Base-by-base conservation (phyloP, 53 echinoderm and acorn worm genomes). In the Pentamera pediparva region DNA sequence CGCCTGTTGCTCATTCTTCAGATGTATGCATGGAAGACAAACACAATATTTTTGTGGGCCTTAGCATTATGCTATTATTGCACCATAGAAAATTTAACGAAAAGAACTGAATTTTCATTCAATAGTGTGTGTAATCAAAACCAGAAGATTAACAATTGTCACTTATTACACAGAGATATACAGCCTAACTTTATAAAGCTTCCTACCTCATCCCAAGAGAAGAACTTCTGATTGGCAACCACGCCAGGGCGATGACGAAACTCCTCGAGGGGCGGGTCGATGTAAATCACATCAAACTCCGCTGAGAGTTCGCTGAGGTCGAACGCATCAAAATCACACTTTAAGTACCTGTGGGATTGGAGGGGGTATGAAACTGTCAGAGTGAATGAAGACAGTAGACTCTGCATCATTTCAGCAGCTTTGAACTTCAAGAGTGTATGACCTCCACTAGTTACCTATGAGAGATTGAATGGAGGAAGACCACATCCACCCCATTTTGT, bases 191-290 rank as follows among this genome's bases (percentile, higher is more conserved):
- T n/a, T n/a, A n/a, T n/a, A n/a, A n/a, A n/a, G n/a, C n/a, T 53
- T 53, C 85, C 70, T 70, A 96, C 96, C 65, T 95, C 96, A 35
- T 95, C 96, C 96, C 96, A 95, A 65, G 85, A 85, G 87, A 90
- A 95, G 52, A 95, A 95, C 52, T 76, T 88, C 75, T 95, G 90
- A 54, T 90, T 95, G 56, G 90, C 72, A 21, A 91, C 78, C 37
- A 95, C 88, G n/a, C 90, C 88, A 6, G 96, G 96, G 34, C 91
- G 75, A 70, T 90, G 90, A 4, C 89, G 79, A 81, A 89, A 95
- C 49, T 95, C 87, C 54, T 95, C 96, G 6, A 95, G 39, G 6
- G 96, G 96, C 27, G 96, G 96, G 17, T 87, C 83, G 18, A 95
- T 51, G 5, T 85, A 82, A 51, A 95, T 95, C 52, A 90, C 87